Conservation (phyloP, 1,140 invertebrate genomes). For the Piezodorus guildinii region DNA sequence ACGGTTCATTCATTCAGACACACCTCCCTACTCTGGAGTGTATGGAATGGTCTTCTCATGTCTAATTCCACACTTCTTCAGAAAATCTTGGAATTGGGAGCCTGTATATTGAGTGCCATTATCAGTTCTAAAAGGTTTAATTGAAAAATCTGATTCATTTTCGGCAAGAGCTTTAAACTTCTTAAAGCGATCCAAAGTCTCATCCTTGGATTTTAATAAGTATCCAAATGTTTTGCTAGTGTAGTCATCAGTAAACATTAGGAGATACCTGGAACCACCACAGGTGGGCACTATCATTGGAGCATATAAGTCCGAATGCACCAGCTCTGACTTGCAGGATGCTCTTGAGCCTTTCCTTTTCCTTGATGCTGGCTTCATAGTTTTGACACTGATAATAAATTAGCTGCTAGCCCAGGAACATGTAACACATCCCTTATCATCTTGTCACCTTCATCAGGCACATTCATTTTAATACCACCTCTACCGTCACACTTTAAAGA, state of each 20-base stretch:
- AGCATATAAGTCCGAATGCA: not conserved
- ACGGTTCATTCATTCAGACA: too few species aligned
- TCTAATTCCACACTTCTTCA: too few species aligned
- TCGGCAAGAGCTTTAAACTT: too few species aligned
- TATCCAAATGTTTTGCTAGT: too few species aligned
- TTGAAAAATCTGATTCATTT: too few species aligned
- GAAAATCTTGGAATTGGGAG: too few species aligned
- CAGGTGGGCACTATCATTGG: not conserved
- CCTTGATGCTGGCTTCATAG: not conserved
- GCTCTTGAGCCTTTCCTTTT: not conserved
- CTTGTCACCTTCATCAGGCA: not conserved
- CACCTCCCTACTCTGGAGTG: too few species aligned
- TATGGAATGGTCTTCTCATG: too few species aligned
- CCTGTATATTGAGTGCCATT: too few species aligned
- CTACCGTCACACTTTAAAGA: not conserved
- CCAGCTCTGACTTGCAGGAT: not conserved
- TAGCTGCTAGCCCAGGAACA: not conserved
- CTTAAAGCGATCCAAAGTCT: too few species aligned
- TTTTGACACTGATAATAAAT: not conserved
- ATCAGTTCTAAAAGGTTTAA: too few species aligned
- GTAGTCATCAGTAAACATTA: not conserved
- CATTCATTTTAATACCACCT: not conserved
- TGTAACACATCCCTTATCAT: not conserved
- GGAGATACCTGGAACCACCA: not conserved
- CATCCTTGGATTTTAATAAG: too few species aligned